Evolutionary conservation across 2,113 vertebrate species (phyloP).

Genomic region (Oreochromis niloticus): DNA sequence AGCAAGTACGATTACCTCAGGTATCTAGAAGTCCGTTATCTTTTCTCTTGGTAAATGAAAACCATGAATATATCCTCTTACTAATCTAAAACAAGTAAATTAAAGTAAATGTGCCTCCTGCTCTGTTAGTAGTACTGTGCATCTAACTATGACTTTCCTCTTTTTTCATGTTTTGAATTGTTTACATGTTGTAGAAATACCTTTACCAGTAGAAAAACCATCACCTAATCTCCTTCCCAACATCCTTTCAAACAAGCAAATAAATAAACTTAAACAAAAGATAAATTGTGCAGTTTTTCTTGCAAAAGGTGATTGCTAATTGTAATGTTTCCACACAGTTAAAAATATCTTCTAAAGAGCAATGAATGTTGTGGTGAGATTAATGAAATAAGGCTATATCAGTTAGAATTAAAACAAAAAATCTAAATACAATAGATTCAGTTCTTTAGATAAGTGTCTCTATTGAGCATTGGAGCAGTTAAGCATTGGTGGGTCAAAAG

Average conservation of each 20-base stretch:
- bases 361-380: neutral
- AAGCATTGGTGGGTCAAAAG: neutral
- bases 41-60: neutral
- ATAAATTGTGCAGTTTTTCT: accelerated
- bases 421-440: neutral
- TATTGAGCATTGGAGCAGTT: neutral
- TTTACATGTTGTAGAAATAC: neutral
- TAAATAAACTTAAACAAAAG: neutral
- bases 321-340: neutral
- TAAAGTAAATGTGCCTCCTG: neutral
- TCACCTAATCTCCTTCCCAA: neutral
- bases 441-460: neutral
- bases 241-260: neutral
- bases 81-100: neutral
- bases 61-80: neutral
- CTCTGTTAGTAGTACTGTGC: neutral
- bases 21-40: neutral
- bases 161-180: neutral
- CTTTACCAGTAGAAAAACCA: neutral
- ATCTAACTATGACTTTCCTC: neutral
- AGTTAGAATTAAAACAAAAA: neutral
- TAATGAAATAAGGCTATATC: neutral
- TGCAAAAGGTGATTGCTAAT: neutral
- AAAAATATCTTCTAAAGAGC: neutral
- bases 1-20: neutral